Evolutionary conservation across 2,113 vertebrate species (phyloP), one percentile per base, ranked within the genome.

Genomic region (Ictalurus punctatus): DNA sequence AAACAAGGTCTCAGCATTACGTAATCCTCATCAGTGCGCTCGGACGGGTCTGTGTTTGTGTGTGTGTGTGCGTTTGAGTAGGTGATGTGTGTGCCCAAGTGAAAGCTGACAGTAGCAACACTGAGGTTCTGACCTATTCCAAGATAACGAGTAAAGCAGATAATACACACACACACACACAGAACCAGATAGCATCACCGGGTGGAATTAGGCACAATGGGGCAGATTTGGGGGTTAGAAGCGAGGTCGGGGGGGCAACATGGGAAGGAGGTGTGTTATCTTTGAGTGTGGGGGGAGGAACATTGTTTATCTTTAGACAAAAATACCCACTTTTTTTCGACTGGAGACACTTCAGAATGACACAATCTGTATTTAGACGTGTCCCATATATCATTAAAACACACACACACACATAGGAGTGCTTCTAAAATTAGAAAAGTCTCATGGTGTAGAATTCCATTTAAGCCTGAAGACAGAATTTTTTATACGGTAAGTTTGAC

Each of bases 51-150:
- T 61, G 59, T 65, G 52, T 81, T 52, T 69, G 59, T 83, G 19
- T 34, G 78, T 78, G 12, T 80, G 84, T 58, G 84, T 86, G 54
- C 76, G 84, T 56, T n/a, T 86, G 69, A 19, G 69, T 27, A 73
- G 44, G 30, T 56, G 69, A 73, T 63, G 81, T 88, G 80, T 63
- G 52, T 58, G 59, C 74, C 80, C 84, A 80, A 87, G 90, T 88
- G 90, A 91, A 91, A 91, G 90, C 87, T 86, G 87, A 73, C 88
- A 67, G 90, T 91, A 91, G 90, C 88, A 79, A 85, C 86, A 89
- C 54, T 89, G 83, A 74, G 86, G 86, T 86, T 91, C 73, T 88
- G 86, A 91, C 88, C 90, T 90, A 83, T 78, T 76, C 16, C 30
- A 74, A 85, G 90, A 86, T 91, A 91, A 90, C 34, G 30, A 87